Conservation (phyloP, 2,113 vertebrate genomes). For the Sialia sialis region DNA sequence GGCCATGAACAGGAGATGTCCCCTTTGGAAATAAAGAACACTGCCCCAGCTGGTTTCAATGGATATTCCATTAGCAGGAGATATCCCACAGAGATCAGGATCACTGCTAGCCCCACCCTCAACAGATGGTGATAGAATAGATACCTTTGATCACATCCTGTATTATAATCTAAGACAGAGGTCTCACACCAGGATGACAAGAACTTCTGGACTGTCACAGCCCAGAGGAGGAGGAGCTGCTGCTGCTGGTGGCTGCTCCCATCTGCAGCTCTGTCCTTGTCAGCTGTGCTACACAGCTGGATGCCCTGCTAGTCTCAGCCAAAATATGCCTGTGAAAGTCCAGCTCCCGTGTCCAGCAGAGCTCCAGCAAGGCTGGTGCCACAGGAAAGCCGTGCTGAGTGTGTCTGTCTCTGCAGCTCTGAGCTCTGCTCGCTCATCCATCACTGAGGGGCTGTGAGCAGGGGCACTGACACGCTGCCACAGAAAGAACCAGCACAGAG, state of each 20-base stretch:
- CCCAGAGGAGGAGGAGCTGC: neutral
- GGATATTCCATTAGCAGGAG: too few relatives aligned
- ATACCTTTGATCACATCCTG: too few relatives aligned
- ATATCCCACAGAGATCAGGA: too few relatives aligned
- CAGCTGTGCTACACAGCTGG: neutral
- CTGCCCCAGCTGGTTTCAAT: too few relatives aligned
- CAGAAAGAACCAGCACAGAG: neutral
- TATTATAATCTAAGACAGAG: too few relatives aligned
- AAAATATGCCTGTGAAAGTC: rapidly evolving
- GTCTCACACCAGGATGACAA: neutral
- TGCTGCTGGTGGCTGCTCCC: neutral
- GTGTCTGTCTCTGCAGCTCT: neutral
- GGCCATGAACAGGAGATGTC: too few relatives aligned
- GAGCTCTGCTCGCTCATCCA: neutral
- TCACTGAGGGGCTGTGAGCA: neutral
- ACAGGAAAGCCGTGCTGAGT: neutral
- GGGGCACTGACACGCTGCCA: neutral
- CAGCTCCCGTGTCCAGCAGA: neutral
- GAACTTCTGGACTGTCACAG: neutral
- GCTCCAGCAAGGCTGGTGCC: neutral
- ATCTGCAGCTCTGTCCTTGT: neutral
- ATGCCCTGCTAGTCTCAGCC: neutral
- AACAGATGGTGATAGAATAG: too few relatives aligned
- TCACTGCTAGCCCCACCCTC: too few relatives aligned
- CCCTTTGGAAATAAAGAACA: too few relatives aligned